phyloP scores from a whole-genome alignment of 2,888 invertebrate genomes.

The Cheilosia vernalis region DNA sequence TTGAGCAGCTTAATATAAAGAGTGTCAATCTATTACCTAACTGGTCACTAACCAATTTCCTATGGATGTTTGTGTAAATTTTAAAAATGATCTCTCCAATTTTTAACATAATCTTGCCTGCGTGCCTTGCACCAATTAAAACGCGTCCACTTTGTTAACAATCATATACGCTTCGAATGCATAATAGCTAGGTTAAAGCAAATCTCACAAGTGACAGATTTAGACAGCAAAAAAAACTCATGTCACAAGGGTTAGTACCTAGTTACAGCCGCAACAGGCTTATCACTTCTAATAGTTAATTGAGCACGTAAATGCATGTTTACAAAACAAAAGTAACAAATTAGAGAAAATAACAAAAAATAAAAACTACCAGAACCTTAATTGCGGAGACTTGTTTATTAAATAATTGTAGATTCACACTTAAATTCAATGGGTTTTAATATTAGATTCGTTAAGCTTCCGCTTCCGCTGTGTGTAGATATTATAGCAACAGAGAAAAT shows the following conservation, averaged over 20 bases:
- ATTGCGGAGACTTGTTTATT: slow-evolving; percentile 4
- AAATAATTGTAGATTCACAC: not conserved
- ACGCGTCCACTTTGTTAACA: no score
- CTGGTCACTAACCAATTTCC: no score
- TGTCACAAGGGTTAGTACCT: slow-evolving; percentile 11
- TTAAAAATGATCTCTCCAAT: no score
- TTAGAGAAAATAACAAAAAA: not conserved
- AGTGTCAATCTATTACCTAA: no score
- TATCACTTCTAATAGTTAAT: slow-evolving; percentile 33
- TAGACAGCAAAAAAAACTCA: not conserved
- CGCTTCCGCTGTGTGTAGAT: not conserved
- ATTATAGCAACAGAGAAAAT: not conserved
- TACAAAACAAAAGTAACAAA: not conserved
- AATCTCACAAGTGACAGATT: slow-evolving; percentile 20
- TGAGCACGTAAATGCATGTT: slow-evolving; percentile 14
- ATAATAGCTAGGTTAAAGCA: not conserved
- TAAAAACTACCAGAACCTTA: not conserved
- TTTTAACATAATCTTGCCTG: no score
- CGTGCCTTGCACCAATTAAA: no score
- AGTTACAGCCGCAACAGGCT: slow-evolving; percentile 14
- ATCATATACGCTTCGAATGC: no score
- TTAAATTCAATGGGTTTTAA: not conserved
- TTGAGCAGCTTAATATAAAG: no score
- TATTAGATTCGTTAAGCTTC: not conserved
- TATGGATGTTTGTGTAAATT: no score